Percentiles rank a stretch among this genome's conserved stretches.
Conservation (phyloP, 2,797 vertebrate species). For the Hoplostethus mediterraneus region DNA sequence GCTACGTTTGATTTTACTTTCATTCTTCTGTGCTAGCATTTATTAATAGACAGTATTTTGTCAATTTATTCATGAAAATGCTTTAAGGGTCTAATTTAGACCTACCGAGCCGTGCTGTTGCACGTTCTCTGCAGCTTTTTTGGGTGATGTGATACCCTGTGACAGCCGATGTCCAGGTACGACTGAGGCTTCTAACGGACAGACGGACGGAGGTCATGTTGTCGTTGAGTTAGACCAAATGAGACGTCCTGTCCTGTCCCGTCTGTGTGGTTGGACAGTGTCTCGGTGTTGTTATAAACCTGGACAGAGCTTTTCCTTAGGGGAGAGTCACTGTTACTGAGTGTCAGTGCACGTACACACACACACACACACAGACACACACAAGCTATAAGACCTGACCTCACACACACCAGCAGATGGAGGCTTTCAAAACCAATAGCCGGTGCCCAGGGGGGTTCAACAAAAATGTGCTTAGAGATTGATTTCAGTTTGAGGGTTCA, state of each 20-base stretch:
- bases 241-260: conserved; percentile 26
- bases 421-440: conserved; percentile 62
- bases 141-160: conserved; percentile 40
- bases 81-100: conserved; percentile 21
- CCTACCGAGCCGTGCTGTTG: not conserved
- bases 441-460: conserved; percentile 41
- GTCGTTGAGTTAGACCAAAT: conserved; percentile 40
- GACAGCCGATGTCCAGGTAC: conserved; percentile 26
- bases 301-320: conserved; percentile 36
- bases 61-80: conserved; percentile 42
- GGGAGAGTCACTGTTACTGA: not conserved
- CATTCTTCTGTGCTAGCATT: conserved; percentile 35
- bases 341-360: not conserved
- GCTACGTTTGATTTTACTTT: conserved; percentile 38
- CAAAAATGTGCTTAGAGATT: conserved; percentile 67
- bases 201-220: conserved; percentile 39
- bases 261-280: not conserved
- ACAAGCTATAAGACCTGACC: conserved; percentile 36
- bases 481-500: conserved; percentile 66
- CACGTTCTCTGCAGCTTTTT: conserved; percentile 22
- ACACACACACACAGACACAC: conserved; percentile 1
- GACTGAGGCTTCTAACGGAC: conserved; percentile 34
- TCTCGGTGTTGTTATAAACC: conserved; percentile 33
- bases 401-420: conserved; percentile 44
- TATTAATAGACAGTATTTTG: conserved; percentile 36